Evolutionary conservation across 2,797 vertebrate genomes (phyloP).

Genomic region (Parotocinclus haroldoi): DNA sequence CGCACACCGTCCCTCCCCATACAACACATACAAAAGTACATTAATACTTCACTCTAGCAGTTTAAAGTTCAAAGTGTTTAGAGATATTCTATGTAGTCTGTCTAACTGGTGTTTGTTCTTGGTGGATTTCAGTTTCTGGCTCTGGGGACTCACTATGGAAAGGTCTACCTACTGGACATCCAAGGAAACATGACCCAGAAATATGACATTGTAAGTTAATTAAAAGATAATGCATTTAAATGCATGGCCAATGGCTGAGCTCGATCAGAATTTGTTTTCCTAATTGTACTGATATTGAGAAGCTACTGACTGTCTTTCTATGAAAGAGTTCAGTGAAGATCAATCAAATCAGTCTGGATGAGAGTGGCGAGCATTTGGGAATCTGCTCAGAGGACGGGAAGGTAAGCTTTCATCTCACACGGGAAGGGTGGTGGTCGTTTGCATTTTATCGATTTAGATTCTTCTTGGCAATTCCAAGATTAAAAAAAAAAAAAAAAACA

Average conservation of each 20-base stretch:
- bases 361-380: constrained; percentile 94
- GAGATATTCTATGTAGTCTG: constrained; percentile 52
- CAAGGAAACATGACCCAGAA: constrained; percentile 96
- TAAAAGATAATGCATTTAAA: constrained; percentile 74
- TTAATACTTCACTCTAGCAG: constrained; percentile 71
- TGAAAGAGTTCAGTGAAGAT: constrained; percentile 94
- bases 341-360: constrained; percentile 98
- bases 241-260: neutral
- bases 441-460: too few relatives aligned
- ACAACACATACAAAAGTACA: constrained; percentile 59
- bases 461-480: too few relatives aligned
- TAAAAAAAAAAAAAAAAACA: too few relatives aligned
- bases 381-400: constrained; percentile 98
- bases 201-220: constrained; percentile 96
- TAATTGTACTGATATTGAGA: neutral
- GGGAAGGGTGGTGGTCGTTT: neutral
- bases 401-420: constrained; percentile 66
- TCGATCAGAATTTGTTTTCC: neutral
- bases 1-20: constrained; percentile 19
- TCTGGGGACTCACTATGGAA: constrained; percentile 95
- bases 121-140: constrained; percentile 86
- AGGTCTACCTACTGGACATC: constrained; percentile 94
- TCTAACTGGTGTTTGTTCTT: constrained; percentile 50
- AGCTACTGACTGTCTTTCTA: constrained; percentile 59
- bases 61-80: constrained; percentile 57